Evolutionary conservation across 2,888 invertebrate genomes (phyloP).

Genomic region (Palloptera scutellata): DNA sequence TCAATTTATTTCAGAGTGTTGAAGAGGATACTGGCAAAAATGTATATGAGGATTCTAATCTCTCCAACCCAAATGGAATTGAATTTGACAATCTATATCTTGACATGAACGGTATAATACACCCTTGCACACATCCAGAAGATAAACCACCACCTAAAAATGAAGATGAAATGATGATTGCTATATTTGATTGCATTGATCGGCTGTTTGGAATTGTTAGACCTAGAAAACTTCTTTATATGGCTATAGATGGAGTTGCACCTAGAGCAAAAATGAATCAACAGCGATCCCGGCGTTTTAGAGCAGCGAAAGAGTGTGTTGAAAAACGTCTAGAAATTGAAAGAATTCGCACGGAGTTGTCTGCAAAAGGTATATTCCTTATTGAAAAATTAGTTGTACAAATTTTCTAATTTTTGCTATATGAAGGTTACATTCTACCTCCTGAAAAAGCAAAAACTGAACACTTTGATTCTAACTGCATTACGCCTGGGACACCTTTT

Average conservation of each 20-base stretch:
- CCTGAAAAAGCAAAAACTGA: constrained; percentile 89
- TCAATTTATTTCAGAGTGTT: constrained; percentile 67
- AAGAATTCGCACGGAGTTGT: constrained; percentile 77
- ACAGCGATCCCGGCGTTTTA: constrained; percentile 94
- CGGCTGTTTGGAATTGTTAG: constrained; percentile 91
- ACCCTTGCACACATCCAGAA: constrained; percentile 99
- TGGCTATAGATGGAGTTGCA: constrained; percentile 99
- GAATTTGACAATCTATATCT: constrained; percentile 98
- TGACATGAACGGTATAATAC: constrained; percentile 99
- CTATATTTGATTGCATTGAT: constrained; percentile 99
- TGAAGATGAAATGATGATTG: constrained; percentile 99
- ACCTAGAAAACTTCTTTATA: constrained; percentile 92
- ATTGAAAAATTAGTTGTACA: neutral
- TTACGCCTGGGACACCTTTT: constrained; percentile 98
- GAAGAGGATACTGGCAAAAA: constrained; percentile 76
- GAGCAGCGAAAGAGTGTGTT: constrained; percentile 92
- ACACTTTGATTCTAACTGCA: constrained; percentile 99
- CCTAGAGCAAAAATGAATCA: constrained; percentile 99
- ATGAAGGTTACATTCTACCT: constrained; percentile 73
- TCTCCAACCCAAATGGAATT: constrained; percentile 94
- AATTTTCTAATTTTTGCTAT: neutral
- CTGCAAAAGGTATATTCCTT: constrained; percentile 67
- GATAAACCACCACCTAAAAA: constrained; percentile 96
- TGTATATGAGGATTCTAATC: constrained; percentile 80
- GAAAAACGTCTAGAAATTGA: constrained; percentile 90